A percentile compares a stretch with the other conserved stretches of the same genome.
phyloP scores from a whole-genome alignment of 2,113 vertebrate species.

The Barbus barbus region DNA sequence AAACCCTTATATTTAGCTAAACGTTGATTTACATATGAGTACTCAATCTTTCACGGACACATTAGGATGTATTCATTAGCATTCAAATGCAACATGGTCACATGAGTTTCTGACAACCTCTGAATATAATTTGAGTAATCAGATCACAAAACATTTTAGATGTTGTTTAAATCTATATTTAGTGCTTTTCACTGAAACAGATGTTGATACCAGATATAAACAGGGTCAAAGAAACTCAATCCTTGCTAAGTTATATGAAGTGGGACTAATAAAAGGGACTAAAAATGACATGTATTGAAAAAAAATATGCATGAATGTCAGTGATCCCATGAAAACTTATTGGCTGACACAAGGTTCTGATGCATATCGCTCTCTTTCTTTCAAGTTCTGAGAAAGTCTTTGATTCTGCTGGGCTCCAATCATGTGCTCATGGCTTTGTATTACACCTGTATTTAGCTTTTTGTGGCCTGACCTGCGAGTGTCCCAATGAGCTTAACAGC shows the following conservation, averaged over 20 bases:
- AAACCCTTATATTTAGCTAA: neutral
- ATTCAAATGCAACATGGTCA: neutral
- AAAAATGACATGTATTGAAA: neutral
- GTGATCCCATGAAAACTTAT: neutral
- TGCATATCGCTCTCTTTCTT: no score
- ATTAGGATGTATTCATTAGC: neutral
- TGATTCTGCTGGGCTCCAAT: neutral
- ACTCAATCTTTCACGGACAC: neutral
- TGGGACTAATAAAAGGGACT: neutral
- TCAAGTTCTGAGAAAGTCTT: no score
- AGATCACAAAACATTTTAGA: neutral
- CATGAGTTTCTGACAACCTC: neutral
- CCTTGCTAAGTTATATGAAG: neutral
- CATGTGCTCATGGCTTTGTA: slow-evolving; percentile 7
- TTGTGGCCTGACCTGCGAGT: neutral
- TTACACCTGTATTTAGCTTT: slow-evolving; percentile 24
- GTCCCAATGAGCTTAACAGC: neutral
- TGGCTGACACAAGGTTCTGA: neutral
- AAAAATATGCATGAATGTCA: neutral
- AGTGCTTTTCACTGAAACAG: neutral
- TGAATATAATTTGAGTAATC: neutral
- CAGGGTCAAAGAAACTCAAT: neutral
- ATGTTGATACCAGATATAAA: neutral
- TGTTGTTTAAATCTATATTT: neutral
- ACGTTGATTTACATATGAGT: neutral